These are phyloP conservation scores for Ciconia nigra DNA, from an alignment of 2,797 vertebrate genomes.

Conservation along the genomic window DNA sequence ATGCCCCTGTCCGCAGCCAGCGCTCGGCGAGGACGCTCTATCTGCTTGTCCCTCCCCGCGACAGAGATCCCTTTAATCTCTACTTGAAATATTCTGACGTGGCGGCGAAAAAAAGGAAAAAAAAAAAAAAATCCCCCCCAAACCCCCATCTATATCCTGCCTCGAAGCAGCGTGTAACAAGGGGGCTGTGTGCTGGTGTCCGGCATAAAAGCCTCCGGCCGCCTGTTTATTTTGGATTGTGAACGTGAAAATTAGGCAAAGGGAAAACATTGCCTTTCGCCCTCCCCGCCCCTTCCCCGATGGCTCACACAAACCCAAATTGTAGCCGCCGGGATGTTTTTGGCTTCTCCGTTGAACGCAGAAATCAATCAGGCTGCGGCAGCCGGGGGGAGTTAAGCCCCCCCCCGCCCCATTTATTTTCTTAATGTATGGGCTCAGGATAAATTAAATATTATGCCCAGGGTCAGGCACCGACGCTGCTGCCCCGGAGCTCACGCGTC, in stretches of 20 bases:
- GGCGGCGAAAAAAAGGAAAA: neutral
- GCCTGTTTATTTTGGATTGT: conserved; percentile 70
- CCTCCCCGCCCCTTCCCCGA: neutral
- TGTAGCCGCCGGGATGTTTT: conserved; percentile 2
- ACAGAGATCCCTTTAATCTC: neutral
- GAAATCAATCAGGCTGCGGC: neutral
- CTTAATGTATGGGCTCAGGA: neutral
- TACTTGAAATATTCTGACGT: neutral
- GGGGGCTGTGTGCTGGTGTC: conserved; percentile 62
- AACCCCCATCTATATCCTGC: neutral
- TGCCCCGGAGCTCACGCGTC: neutral
- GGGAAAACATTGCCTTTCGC: conserved; percentile 55
- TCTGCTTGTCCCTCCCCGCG: neutral
- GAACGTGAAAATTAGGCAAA: conserved; percentile 45
- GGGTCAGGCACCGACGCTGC: neutral
- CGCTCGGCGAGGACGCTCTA: neutral
- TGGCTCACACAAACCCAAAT: conserved; percentile 60
- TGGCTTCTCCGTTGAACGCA: conserved; percentile 33
- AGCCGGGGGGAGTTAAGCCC: neutral
- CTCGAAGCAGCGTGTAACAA: neutral
- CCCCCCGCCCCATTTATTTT: neutral
- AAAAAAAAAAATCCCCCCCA: neutral
- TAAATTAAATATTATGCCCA: neutral
- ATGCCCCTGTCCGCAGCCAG: rapidly evolving
- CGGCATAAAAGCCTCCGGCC: conserved; percentile 49